A percentile compares a stretch with the other conserved stretches of the same genome.
Evolutionary conservation across 92 coral and sea anemone genomes (phyloP).

Genomic region (Phenganax stokvisi): DNA sequence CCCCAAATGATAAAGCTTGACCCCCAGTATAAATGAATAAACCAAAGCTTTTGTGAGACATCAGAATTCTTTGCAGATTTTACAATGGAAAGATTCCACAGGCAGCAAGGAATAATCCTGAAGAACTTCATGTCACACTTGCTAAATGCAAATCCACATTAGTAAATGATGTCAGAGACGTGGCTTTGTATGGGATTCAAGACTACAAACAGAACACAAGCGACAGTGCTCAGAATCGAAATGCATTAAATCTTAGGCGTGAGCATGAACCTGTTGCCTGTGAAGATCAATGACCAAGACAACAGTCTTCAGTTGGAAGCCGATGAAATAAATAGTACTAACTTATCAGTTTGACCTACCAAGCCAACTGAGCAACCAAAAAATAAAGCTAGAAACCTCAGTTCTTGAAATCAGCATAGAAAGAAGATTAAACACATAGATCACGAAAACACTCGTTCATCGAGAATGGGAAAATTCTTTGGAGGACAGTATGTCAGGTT

Average conservation of each 20-base stretch:
- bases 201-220: not conserved
- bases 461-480: not conserved
- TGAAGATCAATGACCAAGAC: not conserved
- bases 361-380: not conserved
- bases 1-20: slow-evolving; percentile 22
- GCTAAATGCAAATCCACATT: not conserved
- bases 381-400: not conserved
- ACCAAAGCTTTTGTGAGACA: slow-evolving; percentile 1
- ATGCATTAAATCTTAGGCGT: not conserved
- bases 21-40: slow-evolving; percentile 9
- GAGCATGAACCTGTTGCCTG: slow-evolving; percentile 1
- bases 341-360: not conserved
- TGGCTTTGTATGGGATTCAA: slow-evolving; percentile 14
- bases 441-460: not conserved
- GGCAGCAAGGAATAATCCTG: slow-evolving; percentile 3
- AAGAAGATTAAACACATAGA: not conserved
- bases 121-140: not conserved
- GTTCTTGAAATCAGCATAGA: not conserved
- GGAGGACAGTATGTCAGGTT: not conserved
- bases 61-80: slow-evolving; percentile 6
- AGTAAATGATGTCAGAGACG: slow-evolving; percentile 6
- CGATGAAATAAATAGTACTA: not conserved
- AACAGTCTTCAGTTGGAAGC: not conserved
- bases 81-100: not conserved
- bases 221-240: not conserved